Base-by-base conservation (phyloP, 1,140 invertebrate species). In the Halyomorpha halys region DNA sequence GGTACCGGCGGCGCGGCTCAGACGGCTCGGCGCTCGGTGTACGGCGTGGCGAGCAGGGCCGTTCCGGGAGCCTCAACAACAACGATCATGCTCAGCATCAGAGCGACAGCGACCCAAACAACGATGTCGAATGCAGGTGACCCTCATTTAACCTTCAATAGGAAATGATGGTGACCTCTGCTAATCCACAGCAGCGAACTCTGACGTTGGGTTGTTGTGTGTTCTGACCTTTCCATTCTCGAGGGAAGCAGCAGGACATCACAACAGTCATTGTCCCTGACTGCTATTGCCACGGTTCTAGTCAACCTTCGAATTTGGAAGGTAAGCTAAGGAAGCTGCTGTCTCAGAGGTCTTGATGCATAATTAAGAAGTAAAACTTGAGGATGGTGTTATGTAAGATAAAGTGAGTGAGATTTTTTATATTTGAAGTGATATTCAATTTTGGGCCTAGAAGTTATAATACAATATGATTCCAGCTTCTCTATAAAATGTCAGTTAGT, bases 11-110 rank as follows among this genome's bases (percentile, higher is more conserved):
- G 11, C 77, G 83, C 6, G 83, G 83, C 21, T 85, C 83, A 5
- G 83, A 85, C 64, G 83, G 84, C 62, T 86, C 83, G 18, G 82
- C 84, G 69, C 69, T 82, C 27, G 60, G 67, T 16, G 44, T 64
- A 14, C n/a, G 65, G 21, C 59, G 75, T n/a, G 72, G 73, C 34
- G 73, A 73, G 72, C 30, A 44, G 34, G 18, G 64, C 66, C 23
- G 64, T 27, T 60, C 34, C 18, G 63, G 25, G 2, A 63, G 45
- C 30, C 77, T 71, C 61, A 65, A 70, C 65, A 64, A 70, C 49
- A 67, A 66, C 53, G 59, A 53, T 0, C 27, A 66, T 16, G 64
- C 61, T 3, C 63, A 67, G 0, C 44, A 61, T 15, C 62, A 65
- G 14, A 68, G 68, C 23, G 80, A 82, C 62, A 80, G 78, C 66